Percentiles rank a stretch among this genome's conserved stretches.
Evolutionary conservation across 2,113 vertebrate genomes (phyloP).

Genomic region (Gymnarchus niloticus): DNA sequence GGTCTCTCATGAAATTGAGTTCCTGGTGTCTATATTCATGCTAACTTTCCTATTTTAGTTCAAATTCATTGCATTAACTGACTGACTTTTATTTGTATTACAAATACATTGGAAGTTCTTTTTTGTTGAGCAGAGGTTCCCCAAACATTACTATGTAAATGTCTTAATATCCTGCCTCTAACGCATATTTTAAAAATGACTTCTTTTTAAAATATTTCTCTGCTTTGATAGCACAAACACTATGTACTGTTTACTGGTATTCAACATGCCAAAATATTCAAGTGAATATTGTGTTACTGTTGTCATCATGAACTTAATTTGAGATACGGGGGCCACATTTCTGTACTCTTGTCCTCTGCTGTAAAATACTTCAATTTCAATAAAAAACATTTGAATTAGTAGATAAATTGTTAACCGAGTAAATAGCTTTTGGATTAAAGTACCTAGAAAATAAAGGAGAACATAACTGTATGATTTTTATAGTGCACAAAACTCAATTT

Average conservation of each 20-base stretch:
- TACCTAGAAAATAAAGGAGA: background rate
- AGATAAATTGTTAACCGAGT: too few species aligned
- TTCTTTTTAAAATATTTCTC: background rate
- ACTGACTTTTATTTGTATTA: background rate
- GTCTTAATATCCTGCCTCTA: background rate
- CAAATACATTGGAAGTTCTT: background rate
- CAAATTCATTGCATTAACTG: background rate
- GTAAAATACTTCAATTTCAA: background rate
- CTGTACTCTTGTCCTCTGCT: background rate
- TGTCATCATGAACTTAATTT: background rate
- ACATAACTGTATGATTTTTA: conserved; percentile 7
- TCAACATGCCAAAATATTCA: background rate
- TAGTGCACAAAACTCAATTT: background rate
- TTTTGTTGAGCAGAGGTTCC: background rate
- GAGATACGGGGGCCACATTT: background rate
- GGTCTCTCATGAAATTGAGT: background rate
- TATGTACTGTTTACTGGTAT: background rate
- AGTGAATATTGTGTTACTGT: background rate
- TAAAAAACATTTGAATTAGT: too few species aligned
- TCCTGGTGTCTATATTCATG: background rate
- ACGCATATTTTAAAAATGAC: background rate
- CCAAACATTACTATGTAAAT: background rate
- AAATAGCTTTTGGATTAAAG: background rate
- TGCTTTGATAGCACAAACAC: background rate
- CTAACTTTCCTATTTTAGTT: background rate